Percentiles rank a stretch among this genome's conserved stretches.
Conservation (phyloP, 2,797 vertebrate species). For the Miichthys miiuy region DNA sequence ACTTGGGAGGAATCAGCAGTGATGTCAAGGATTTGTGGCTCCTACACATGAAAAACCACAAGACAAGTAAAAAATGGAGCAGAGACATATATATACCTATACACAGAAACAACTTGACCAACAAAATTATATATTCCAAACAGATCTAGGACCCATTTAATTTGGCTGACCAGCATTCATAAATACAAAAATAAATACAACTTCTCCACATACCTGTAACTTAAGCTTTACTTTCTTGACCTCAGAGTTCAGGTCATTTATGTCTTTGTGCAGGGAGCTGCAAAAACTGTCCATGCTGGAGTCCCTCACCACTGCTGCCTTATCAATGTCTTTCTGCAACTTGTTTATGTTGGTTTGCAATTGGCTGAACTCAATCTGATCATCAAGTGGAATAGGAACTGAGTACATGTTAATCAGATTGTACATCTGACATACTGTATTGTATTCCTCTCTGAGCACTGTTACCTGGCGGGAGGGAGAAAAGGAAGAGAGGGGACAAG, state of each 20-base stretch:
- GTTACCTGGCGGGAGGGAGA: conserved; percentile 78
- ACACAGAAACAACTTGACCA: not conserved
- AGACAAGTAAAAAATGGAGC: not conserved
- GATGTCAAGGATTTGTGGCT: conserved; percentile 87
- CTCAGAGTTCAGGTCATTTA: conserved; percentile 83
- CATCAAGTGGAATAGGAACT: conserved; percentile 86
- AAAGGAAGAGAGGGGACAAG: not conserved
- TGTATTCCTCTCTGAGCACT: conserved; percentile 83
- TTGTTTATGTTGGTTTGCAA: conserved; percentile 82
- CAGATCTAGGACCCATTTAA: not conserved
- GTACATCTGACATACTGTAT: conserved; percentile 87
- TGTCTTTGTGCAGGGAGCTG: conserved; percentile 84
- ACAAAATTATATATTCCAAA: not conserved
- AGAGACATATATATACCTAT: not conserved
- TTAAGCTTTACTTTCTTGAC: conserved; percentile 79
- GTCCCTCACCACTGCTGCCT: conserved; percentile 78
- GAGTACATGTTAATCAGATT: conserved; percentile 86
- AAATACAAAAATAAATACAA: not conserved
- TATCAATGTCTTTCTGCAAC: conserved; percentile 81
- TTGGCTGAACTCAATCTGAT: conserved; percentile 86
- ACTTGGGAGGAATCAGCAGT: conserved; percentile 80
- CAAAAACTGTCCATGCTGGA: conserved; percentile 83
- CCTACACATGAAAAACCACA: conserved; percentile 73
- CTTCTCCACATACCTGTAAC: conserved; percentile 79
- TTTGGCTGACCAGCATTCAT: not conserved